Evolutionary conservation across 1,140 invertebrate genomes (phyloP).

Genomic region (Parapsyche elsis): DNA sequence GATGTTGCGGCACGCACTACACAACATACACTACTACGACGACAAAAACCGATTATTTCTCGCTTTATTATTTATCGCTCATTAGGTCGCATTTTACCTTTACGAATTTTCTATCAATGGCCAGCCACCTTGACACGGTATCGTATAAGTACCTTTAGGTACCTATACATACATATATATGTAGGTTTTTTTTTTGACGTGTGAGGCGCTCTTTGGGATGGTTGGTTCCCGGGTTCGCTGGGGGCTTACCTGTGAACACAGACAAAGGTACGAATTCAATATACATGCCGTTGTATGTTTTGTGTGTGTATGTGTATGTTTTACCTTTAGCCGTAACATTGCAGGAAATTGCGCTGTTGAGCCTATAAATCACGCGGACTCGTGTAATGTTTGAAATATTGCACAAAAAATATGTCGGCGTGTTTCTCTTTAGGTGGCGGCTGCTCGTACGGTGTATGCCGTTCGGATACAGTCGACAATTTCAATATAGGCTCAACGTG

Average conservation of each 20-base stretch:
- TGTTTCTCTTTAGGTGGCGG: conserved; percentile 43
- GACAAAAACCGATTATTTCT: neutral
- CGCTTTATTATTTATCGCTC: neutral
- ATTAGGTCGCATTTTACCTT: neutral
- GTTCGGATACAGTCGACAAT: neutral
- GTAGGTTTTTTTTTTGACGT: neutral
- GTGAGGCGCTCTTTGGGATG: neutral
- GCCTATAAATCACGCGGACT: conserved; percentile 53
- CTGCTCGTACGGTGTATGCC: conserved; percentile 17
- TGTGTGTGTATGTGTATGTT: conserved; percentile 25
- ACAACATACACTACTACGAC: neutral
- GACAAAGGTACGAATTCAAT: conserved; percentile 42
- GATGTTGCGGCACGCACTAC: neutral
- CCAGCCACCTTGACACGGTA: conserved; percentile 18
- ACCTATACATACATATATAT: neutral
- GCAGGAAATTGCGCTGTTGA: conserved; percentile 56
- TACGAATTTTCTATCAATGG: conserved; percentile 22
- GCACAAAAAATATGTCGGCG: conserved; percentile 55
- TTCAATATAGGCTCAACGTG: conserved; percentile 17
- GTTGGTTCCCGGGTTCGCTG: neutral
- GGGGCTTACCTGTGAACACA: conserved; percentile 42
- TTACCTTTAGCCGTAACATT: conserved; percentile 49
- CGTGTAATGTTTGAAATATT: conserved; percentile 57
- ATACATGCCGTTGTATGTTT: neutral
- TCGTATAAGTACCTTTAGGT: neutral